These are phyloP conservation scores for Metalampra italica DNA, from an alignment of 2,888 invertebrate species.

Conservation along the genomic window DNA sequence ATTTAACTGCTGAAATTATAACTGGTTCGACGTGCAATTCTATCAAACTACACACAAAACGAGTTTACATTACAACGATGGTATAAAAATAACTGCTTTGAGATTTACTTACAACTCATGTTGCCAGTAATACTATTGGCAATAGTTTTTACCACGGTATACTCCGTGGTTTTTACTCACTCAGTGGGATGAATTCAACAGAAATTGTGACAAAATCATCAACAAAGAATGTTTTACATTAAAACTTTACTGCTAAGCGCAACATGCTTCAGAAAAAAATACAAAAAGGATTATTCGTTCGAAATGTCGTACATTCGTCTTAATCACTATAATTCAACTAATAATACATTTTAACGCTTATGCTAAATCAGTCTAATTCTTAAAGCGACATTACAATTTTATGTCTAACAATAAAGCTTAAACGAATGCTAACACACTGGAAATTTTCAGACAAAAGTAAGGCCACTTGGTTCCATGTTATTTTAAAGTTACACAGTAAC, in stretches of 20 bases:
- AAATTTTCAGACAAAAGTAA: constrained; percentile 59
- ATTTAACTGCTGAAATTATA: not conserved
- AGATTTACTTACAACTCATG: not conserved
- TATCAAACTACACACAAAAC: not conserved
- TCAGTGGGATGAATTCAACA: too few species aligned
- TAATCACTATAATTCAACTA: constrained; percentile 65
- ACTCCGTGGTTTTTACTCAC: too few species aligned
- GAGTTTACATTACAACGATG: not conserved
- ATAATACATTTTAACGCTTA: constrained; percentile 73
- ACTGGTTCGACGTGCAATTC: not conserved
- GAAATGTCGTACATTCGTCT: constrained; percentile 55
- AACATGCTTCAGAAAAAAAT: not conserved
- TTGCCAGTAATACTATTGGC: too few species aligned
- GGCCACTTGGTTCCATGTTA: constrained; percentile 56
- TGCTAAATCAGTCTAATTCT: constrained; percentile 78
- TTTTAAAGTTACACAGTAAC: constrained; percentile 32
- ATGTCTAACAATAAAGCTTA: constrained; percentile 74
- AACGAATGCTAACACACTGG: constrained; percentile 71
- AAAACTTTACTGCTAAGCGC: not conserved
- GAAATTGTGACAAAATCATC: too few species aligned
- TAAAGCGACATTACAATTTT: constrained; percentile 69
- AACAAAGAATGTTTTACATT: not conserved
- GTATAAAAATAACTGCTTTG: not conserved
- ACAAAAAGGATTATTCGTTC: constrained; percentile 37
- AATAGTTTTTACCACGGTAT: too few species aligned